Evolutionary conservation across 2,113 vertebrate genomes (phyloP).

Genomic region (Pteropus alecto): DNA sequence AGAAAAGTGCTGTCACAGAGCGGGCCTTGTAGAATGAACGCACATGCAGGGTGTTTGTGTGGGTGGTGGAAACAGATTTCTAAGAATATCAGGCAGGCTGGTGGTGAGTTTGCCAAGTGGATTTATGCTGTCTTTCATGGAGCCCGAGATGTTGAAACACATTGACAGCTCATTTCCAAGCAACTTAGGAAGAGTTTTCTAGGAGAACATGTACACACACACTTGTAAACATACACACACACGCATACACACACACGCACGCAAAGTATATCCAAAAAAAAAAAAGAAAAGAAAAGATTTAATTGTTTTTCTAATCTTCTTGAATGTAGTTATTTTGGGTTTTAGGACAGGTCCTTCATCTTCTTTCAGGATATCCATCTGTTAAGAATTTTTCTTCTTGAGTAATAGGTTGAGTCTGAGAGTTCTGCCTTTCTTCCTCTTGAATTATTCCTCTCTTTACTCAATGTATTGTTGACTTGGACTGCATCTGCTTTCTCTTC

Average conservation of each 20-base stretch:
- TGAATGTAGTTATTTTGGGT: constrained; percentile 20
- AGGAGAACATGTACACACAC: not conserved
- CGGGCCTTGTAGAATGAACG: not conserved
- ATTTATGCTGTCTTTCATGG: constrained; percentile 77
- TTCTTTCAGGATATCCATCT: not conserved
- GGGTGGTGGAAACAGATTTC: constrained; percentile 75
- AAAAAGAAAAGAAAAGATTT: not conserved
- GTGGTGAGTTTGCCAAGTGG: constrained; percentile 73
- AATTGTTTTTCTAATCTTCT: not conserved
- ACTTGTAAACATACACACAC: not conserved
- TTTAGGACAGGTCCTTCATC: constrained; percentile 38
- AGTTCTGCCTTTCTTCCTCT: not conserved
- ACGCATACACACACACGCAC: fast-evolving
- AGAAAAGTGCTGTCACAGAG: not conserved
- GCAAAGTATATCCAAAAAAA: not conserved
- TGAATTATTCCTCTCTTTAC: constrained; percentile 3
- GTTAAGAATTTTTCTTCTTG: constrained; percentile 36
- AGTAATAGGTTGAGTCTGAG: not conserved
- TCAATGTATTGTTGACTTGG: not conserved
- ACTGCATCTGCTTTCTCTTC: not conserved
- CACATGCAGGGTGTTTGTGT: not conserved
- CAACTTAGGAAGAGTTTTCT: constrained; percentile 66
- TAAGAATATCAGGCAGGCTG: constrained; percentile 77
- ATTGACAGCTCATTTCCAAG: constrained; percentile 59
- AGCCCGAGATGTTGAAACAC: constrained; percentile 4